phyloP scores from a whole-genome alignment of 1,140 invertebrate species.

The Coelopa frigida region DNA sequence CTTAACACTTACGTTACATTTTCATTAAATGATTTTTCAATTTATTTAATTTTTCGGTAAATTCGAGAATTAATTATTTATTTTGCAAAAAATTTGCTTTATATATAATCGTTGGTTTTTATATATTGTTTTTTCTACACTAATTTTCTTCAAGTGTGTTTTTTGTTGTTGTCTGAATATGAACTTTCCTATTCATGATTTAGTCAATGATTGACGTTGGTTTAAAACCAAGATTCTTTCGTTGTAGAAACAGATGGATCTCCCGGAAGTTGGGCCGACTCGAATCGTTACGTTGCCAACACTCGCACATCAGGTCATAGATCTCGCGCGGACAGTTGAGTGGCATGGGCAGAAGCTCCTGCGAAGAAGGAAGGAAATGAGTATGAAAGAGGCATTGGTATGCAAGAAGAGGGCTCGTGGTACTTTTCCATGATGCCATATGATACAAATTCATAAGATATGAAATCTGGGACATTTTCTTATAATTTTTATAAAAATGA shows the following conservation, averaged over 20 bases:
- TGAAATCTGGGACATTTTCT: too few species aligned
- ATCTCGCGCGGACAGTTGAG: slow-evolving; percentile 83
- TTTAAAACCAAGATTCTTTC: slow-evolving; percentile 80
- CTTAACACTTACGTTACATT: neutral
- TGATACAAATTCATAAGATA: too few species aligned
- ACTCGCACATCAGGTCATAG: slow-evolving; percentile 89
- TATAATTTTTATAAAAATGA: neutral
- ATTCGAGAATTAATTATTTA: neutral
- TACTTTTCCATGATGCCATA: neutral
- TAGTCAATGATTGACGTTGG: slow-evolving; percentile 41
- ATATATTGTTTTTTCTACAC: slow-evolving; percentile 6
- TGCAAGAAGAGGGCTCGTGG: neutral
- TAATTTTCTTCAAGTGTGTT: slow-evolving; percentile 3
- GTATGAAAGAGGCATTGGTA: slow-evolving; percentile 6
- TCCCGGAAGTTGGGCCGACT: slow-evolving; percentile 85
- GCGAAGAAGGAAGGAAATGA: slow-evolving; percentile 16
- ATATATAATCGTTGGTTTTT: slow-evolving; percentile 5
- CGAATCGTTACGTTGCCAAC: slow-evolving; percentile 80
- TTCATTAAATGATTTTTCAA: slow-evolving; percentile 2
- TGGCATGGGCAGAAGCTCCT: slow-evolving; percentile 66
- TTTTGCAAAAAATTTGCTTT: neutral
- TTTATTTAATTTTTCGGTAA: slow-evolving; percentile 1
- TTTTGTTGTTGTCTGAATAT: neutral
- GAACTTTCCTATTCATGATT: neutral
- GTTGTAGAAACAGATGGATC: slow-evolving; percentile 83